Conservation (phyloP, 2,113 vertebrate species). For the Zootoca vivipara region DNA sequence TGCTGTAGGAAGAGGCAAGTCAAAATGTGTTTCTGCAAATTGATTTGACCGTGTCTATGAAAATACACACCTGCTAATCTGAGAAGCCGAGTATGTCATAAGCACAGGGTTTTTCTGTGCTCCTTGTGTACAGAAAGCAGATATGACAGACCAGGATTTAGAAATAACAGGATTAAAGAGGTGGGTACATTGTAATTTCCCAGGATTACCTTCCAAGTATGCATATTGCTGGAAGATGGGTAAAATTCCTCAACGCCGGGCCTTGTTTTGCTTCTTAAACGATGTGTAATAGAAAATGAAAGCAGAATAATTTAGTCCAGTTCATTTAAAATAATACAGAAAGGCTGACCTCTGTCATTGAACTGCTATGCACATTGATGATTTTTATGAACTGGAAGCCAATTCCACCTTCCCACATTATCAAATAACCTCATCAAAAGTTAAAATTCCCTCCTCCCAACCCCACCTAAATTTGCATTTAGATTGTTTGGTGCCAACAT, state of each 20-base stretch:
- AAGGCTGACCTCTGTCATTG: constrained; percentile 31
- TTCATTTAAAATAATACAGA: constrained; percentile 46
- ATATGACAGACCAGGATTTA: constrained; percentile 40
- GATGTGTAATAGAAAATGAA: constrained; percentile 48
- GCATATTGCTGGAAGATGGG: constrained; percentile 33
- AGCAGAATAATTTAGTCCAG: neutral
- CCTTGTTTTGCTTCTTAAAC: constrained; percentile 39
- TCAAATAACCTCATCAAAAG: constrained; percentile 65
- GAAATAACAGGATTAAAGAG: constrained; percentile 56
- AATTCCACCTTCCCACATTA: constrained; percentile 50
- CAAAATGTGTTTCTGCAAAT: neutral
- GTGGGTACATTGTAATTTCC: constrained; percentile 50
- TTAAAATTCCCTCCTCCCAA: constrained; percentile 54
- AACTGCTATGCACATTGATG: constrained; percentile 53
- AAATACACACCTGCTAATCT: constrained; percentile 21
- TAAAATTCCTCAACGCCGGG: rapidly evolving
- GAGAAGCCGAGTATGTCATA: constrained; percentile 17
- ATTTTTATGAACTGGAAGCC: constrained; percentile 57
- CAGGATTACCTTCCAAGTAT: neutral
- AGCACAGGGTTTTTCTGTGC: constrained; percentile 13
- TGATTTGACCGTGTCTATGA: neutral
- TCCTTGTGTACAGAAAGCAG: constrained; percentile 17
- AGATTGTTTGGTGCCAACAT: constrained; percentile 68
- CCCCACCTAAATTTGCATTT: constrained; percentile 76
- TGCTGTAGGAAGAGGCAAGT: neutral